These are phyloP conservation scores for Congeria kusceri DNA, from an alignment of 2,888 invertebrate genomes.

Conservation along the genomic window DNA sequence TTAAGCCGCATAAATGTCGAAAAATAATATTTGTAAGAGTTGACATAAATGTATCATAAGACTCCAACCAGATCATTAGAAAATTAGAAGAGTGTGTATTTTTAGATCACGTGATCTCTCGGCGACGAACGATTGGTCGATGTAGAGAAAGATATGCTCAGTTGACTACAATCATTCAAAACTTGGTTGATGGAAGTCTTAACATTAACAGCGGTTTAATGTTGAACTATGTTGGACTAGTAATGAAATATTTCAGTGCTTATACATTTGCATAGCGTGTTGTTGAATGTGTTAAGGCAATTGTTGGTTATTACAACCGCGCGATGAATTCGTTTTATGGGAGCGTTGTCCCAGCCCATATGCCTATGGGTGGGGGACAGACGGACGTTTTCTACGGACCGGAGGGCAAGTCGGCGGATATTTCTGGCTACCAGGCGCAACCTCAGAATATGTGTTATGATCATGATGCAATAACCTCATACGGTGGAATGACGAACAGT, in stretches of 20 bases:
- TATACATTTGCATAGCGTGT: constrained; percentile 22
- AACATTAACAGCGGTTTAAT: constrained; percentile 43
- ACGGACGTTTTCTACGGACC: constrained; percentile 69
- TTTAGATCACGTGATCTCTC: constrained; percentile 65
- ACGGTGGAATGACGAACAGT: constrained; percentile 63
- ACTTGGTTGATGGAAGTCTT: constrained; percentile 50
- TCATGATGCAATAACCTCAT: constrained; percentile 62
- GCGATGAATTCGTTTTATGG: constrained; percentile 70
- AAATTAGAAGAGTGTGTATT: constrained; percentile 50
- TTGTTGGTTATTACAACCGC: no score
- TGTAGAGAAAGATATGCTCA: constrained; percentile 56
- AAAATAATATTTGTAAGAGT: constrained; percentile 46
- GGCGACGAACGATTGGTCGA: constrained; percentile 65
- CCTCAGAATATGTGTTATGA: constrained; percentile 71
- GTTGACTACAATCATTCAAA: constrained; percentile 48
- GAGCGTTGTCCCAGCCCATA: constrained; percentile 69
- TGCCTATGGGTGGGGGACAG: constrained; percentile 62
- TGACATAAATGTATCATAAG: constrained; percentile 52
- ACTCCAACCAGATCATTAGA: constrained; percentile 44
- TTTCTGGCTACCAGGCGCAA: constrained; percentile 55
- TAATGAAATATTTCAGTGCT: constrained; percentile 32
- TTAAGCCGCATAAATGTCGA: constrained; percentile 16
- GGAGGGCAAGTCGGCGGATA: constrained; percentile 63
- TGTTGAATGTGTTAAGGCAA: constrained; percentile 1
- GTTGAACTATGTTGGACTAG: constrained; percentile 24